Evolutionary conservation across 2,113 vertebrate genomes (phyloP).

Genomic region (Ginglymostoma cirratum): DNA sequence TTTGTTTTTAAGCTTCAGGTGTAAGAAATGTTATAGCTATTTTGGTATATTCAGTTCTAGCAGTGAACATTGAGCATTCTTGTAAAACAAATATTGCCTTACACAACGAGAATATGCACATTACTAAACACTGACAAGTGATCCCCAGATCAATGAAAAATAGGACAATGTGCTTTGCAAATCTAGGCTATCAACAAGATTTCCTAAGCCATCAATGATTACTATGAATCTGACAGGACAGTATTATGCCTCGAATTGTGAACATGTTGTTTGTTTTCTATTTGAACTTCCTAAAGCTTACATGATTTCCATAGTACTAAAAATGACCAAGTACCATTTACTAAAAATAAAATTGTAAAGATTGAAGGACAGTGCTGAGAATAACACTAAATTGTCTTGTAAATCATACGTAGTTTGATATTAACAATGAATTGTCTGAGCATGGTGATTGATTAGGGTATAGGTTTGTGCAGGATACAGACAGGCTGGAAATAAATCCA

Average conservation of each 20-base stretch:
- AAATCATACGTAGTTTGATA: background rate
- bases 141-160: background rate
- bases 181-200: background rate
- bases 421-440: background rate
- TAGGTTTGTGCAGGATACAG: background rate
- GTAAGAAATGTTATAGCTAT: background rate
- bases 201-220: background rate
- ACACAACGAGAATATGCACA: background rate
- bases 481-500: background rate
- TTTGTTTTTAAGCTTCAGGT: background rate
- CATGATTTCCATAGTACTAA: background rate
- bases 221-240: too few species aligned
- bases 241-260: background rate
- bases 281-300: background rate
- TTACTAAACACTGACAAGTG: background rate
- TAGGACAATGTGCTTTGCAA: background rate
- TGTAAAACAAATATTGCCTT: background rate
- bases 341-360: background rate
- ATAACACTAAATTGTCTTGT: background rate
- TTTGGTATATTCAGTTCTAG: background rate
- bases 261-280: background rate
- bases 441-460: background rate
- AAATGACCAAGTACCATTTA: background rate
- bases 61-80: background rate
- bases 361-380: background rate